Percentiles rank a stretch among this genome's conserved stretches.
phyloP scores from a whole-genome alignment of 2,113 vertebrate species.

The Serilophus lunatus region DNA sequence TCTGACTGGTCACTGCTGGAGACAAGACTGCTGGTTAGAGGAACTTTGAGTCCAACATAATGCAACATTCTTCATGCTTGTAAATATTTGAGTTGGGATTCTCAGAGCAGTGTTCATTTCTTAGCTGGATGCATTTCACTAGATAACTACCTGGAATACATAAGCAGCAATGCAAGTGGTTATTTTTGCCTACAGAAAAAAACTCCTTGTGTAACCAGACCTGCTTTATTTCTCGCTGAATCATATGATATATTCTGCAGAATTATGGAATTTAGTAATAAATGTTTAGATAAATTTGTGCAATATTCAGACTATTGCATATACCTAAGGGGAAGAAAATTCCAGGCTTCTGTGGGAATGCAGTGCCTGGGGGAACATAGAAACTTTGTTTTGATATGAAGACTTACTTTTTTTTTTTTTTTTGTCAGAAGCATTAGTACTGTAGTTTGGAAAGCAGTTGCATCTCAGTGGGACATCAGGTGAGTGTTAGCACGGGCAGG shows the following conservation, averaged over 20 bases:
- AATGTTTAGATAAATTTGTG: neutral
- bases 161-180: neutral
- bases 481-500: neutral
- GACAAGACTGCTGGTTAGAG: neutral
- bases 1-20: neutral
- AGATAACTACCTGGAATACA: neutral
- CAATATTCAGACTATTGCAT: neutral
- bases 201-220: neutral
- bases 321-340: neutral
- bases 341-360: neutral
- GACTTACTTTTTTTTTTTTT: neutral
- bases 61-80: neutral
- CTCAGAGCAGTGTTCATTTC: neutral
- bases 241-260: neutral
- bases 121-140: neutral
- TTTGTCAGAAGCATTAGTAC: neutral
- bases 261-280: neutral
- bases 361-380: neutral
- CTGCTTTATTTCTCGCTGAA: neutral
- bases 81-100: neutral
- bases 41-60: neutral
- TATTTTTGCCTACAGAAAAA: constrained; percentile 5
- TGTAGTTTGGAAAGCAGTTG: neutral
- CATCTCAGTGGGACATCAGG: neutral
- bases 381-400: neutral